A percentile compares a stretch with the other conserved stretches of the same genome.
These are phyloP conservation scores for Halictus quadricinctus DNA, from an alignment of 2,888 invertebrate species.

Conservation along the genomic window DNA sequence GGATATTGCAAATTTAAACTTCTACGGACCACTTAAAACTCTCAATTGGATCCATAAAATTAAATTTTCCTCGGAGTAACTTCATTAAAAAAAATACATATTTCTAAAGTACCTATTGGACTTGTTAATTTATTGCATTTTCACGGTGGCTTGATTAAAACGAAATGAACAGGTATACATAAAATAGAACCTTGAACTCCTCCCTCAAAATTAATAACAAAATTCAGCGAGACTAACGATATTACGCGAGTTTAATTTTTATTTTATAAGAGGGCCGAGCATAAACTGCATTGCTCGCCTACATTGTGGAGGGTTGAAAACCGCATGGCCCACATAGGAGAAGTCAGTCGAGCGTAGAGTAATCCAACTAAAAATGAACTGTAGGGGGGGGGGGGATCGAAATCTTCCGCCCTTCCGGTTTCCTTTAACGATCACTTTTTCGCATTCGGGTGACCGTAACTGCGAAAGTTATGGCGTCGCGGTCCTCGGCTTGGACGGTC, in stretches of 20 bases:
- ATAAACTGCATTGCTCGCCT: neutral
- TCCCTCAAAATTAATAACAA: neutral
- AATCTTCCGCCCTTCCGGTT: constrained; percentile 8
- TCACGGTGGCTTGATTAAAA: neutral
- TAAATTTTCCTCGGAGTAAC: neutral
- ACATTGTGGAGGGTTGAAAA: neutral
- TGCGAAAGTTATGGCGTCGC: constrained; percentile 9
- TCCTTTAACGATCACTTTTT: constrained; percentile 14
- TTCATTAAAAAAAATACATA: neutral
- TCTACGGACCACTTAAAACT: neutral
- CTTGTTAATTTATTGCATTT: neutral
- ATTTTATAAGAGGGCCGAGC: neutral
- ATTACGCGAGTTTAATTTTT: neutral
- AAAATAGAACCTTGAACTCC: neutral
- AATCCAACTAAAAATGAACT: constrained; percentile 15
- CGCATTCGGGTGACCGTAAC: constrained; percentile 12
- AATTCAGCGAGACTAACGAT: neutral
- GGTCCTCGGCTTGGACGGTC: constrained; percentile 28
- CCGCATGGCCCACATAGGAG: neutral
- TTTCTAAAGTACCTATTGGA: neutral
- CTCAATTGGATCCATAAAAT: neutral
- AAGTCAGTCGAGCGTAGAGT: neutral
- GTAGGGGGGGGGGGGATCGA: neutral
- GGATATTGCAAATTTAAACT: neutral
- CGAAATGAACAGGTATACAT: neutral